Conservation (phyloP, 1,140 invertebrate genomes). For the Propsilocerus akamusi region DNA sequence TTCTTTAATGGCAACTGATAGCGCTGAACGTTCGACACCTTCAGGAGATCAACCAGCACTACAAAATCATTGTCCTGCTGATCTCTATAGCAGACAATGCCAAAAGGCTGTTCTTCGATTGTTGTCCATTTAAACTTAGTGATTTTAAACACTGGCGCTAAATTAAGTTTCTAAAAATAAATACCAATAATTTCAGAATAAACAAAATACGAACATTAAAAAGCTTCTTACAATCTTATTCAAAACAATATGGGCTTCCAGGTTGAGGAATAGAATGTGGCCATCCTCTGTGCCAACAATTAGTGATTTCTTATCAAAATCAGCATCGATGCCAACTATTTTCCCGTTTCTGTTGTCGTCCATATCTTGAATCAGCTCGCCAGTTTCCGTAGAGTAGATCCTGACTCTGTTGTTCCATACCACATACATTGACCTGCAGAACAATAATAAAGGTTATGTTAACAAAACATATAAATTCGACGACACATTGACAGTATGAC, state of each 20-base stretch:
- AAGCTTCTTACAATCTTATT: slow-evolving; percentile 9
- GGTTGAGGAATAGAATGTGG: slow-evolving; percentile 8
- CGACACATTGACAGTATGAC: slow-evolving; percentile 3
- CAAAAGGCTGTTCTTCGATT: slow-evolving; percentile 5
- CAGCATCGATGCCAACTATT: slow-evolving; percentile 23
- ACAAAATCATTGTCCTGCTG: slow-evolving; percentile 5
- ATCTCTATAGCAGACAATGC: neutral
- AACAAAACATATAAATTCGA: neutral
- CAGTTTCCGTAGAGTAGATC: slow-evolving; percentile 34
- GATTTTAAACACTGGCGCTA: neutral
- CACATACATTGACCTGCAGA: slow-evolving; percentile 33
- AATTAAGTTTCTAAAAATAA: neutral
- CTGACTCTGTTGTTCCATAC: slow-evolving; percentile 31
- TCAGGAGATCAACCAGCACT: slow-evolving; percentile 8
- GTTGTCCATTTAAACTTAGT: slow-evolving; percentile 10
- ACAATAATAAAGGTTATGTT: slow-evolving; percentile 8
- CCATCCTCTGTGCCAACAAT: neutral
- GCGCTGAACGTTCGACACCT: slow-evolving; percentile 10
- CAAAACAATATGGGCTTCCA: slow-evolving; percentile 10
- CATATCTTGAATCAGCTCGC: slow-evolving; percentile 29
- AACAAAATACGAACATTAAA: neutral
- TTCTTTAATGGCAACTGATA: slow-evolving; percentile 10
- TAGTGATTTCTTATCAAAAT: slow-evolving; percentile 12
- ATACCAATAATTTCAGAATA: neutral
- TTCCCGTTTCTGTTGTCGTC: slow-evolving; percentile 27